Conservation (phyloP, 2,797 vertebrate species). For the Enteromius mattozi region DNA sequence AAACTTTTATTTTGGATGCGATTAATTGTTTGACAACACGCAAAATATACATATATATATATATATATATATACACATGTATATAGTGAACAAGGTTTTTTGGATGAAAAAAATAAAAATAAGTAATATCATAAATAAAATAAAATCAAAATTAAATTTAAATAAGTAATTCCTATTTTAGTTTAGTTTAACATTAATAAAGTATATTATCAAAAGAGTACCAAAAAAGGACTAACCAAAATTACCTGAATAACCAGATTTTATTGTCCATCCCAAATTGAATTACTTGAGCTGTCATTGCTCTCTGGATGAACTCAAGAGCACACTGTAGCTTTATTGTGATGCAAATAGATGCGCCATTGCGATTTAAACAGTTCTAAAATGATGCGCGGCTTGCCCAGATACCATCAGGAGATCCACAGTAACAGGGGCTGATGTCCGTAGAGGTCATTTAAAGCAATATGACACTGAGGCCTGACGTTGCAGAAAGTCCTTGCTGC, state of each 20-base stretch:
- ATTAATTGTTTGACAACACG: too few relatives aligned
- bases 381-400: constrained; percentile 57
- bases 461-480: constrained; percentile 71
- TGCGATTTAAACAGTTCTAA: constrained; percentile 69
- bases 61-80: too few relatives aligned
- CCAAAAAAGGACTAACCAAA: not conserved
- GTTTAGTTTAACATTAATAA: not conserved
- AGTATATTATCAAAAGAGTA: not conserved
- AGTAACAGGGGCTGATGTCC: constrained; percentile 66
- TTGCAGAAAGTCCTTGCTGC: constrained; percentile 68
- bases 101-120: not conserved
- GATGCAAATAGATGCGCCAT: constrained; percentile 68
- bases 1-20: too few relatives aligned
- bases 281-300: constrained; percentile 25
- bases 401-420: constrained; percentile 68
- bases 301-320: constrained; percentile 55
- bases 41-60: too few relatives aligned
- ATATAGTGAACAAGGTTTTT: too few relatives aligned
- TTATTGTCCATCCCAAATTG: constrained; percentile 25
- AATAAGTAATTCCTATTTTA: not conserved
- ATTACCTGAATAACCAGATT: constrained; percentile 15
- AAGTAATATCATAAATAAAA: not conserved
- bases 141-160: not conserved
- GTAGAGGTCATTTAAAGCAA: constrained; percentile 73
- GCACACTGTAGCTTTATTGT: constrained; percentile 59